phyloP scores from a whole-genome alignment of 2,888 invertebrate genomes.

The Endotricha flammealis region DNA sequence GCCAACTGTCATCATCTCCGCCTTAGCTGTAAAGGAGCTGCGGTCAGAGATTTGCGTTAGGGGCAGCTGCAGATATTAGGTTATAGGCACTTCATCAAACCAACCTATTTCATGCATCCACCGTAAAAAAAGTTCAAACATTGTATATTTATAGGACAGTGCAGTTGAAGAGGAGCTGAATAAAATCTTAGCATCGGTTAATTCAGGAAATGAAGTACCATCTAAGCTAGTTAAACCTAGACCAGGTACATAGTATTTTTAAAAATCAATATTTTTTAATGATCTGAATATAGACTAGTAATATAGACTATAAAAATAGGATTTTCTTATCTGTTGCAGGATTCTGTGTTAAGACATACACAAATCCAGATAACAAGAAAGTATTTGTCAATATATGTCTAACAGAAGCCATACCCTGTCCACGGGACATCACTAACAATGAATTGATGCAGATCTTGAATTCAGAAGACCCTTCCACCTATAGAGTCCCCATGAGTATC shows the following conservation, averaged over 20 bases:
- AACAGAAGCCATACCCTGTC: slow-evolving; percentile 86
- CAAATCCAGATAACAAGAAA: slow-evolving; percentile 82
- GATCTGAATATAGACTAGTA: too few species aligned
- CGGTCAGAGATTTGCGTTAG: too few species aligned
- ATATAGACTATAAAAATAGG: slow-evolving; percentile 81
- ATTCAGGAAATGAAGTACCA: slow-evolving; percentile 53
- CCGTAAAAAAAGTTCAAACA: too few species aligned
- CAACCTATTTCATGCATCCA: too few species aligned
- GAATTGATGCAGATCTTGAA: slow-evolving; percentile 83
- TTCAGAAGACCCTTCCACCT: slow-evolving; percentile 83
- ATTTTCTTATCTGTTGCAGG: slow-evolving; percentile 67
- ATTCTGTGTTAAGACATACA: slow-evolving; percentile 86
- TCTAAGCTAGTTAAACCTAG: slow-evolving; percentile 82
- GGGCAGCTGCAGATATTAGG: too few species aligned
- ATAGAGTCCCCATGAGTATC: slow-evolving; percentile 93
- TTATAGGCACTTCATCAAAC: too few species aligned
- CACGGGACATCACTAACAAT: slow-evolving; percentile 83
- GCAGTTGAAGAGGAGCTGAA: slow-evolving; percentile 80
- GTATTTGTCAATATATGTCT: slow-evolving; percentile 92
- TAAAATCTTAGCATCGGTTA: slow-evolving; percentile 70
- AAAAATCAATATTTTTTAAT: slow-evolving; percentile 6
- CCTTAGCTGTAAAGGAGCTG: too few species aligned
- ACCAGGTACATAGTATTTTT: slow-evolving; percentile 76
- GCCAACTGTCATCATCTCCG: too few species aligned
- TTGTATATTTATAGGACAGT: slow-evolving; percentile 70